These are phyloP conservation scores for Callocephalon fimbriatum DNA, from an alignment of 2,113 vertebrate genomes.

Conservation along the genomic window DNA sequence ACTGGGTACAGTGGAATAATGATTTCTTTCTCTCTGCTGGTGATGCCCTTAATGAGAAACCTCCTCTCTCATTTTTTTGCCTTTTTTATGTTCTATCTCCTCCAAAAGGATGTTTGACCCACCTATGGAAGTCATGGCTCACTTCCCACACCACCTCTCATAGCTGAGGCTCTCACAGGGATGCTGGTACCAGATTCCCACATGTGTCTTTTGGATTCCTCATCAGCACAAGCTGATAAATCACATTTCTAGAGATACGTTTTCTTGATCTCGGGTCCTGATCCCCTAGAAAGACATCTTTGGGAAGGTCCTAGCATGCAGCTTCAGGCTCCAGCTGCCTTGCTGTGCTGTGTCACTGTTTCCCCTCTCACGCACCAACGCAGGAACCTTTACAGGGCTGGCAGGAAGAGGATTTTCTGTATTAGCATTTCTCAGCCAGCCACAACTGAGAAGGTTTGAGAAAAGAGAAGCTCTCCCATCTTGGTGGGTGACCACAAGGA, in stretches of 20 bases:
- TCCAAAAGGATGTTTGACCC: not conserved
- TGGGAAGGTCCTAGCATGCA: not conserved
- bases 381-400: not conserved
- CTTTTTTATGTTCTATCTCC: not conserved
- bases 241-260: not conserved
- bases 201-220: rapidly evolving
- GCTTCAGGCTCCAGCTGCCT: not conserved
- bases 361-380: not conserved
- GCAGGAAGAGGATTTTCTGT: not conserved
- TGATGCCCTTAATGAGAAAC: not conserved
- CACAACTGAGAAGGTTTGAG: not conserved
- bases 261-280: not conserved
- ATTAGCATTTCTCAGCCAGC: not conserved
- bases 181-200: not conserved
- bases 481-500: not conserved
- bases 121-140: not conserved
- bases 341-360: not conserved
- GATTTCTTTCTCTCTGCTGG: not conserved
- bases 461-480: not conserved
- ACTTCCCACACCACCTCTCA: not conserved
- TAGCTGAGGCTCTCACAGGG: not conserved
- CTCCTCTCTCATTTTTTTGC: not conserved
- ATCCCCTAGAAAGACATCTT: not conserved
- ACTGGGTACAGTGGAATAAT: not conserved
- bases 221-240: not conserved